These are phyloP conservation scores for Pseudopodoces humilis DNA, from an alignment of 2,113 vertebrate genomes.

Conservation along the genomic window DNA sequence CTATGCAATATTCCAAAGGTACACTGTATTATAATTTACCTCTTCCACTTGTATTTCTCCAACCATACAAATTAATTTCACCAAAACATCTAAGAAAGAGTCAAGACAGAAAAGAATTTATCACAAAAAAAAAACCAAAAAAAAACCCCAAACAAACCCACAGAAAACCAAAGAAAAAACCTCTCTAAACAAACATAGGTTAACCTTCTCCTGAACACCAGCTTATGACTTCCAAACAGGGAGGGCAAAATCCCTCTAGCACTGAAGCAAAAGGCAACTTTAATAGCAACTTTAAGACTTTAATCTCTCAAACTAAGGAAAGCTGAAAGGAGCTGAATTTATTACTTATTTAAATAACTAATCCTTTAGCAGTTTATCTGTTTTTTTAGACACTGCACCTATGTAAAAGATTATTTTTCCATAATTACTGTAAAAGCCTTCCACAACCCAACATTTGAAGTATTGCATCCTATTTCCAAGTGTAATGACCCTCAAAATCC, in stretches of 20 bases:
- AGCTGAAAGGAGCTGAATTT: background rate
- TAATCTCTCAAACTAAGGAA: background rate
- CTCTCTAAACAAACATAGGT: background rate
- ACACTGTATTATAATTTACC: background rate
- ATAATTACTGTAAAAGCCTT: background rate
- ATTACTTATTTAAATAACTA: background rate
- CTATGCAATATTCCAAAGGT: background rate
- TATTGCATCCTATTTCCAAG: conserved; percentile 59
- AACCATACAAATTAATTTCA: background rate
- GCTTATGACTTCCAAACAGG: background rate
- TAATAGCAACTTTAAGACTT: background rate
- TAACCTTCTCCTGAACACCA: background rate
- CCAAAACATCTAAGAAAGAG: background rate
- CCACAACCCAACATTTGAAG: background rate
- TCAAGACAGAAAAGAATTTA: background rate
- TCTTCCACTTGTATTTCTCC: background rate
- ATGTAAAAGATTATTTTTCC: background rate
- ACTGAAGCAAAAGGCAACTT: background rate
- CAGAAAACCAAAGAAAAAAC: background rate
- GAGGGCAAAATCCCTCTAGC: background rate
- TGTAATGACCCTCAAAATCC: conserved; percentile 61
- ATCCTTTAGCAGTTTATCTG: background rate
- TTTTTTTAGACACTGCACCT: background rate
- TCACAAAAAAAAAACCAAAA: background rate
- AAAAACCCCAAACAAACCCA: background rate